Base-by-base conservation (phyloP, 2,797 vertebrate species). In the Sebastes flavidus region DNA sequence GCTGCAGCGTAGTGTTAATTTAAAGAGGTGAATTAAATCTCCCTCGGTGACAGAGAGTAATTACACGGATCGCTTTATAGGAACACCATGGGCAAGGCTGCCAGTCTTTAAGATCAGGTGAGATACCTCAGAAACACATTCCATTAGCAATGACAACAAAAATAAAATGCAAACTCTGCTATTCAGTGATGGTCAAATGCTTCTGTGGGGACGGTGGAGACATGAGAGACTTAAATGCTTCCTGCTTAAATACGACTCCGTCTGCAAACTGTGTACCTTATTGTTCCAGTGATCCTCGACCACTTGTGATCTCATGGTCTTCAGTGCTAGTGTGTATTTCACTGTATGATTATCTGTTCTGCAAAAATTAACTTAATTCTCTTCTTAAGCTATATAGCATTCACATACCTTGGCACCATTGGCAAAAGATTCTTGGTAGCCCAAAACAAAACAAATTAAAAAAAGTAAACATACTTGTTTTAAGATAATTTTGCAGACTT, bases 351-450 rank as follows among this genome's bases (percentile, higher is more conserved):
- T 97, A 98, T 97, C 97, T 97, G 97, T 97, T 98, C 96, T 97
- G 98, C 97, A 97, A 98, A 91, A 96, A 90, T 92, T 94, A 97
- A 98, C 96, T 96, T 95, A 97, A 96, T 85, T 94, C 95, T 97
- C 83, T 96, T 96, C 92, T 96, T 96, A 97, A 98, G 97, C 97
- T 95, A 94, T 96, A 97, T 96, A 97, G 97, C 98, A 98, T 99
- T 99, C 97, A 97, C 97, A 96, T 97, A 98, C 97, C 97, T 98
- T 97, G 98, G 98, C 98, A 99, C 98, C 97, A 95, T 97, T 97
- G 97, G 98, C 97, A 97, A 98, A 96, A 95, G 96, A 96, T 95
- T 98, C 96, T 98, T 97, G 97, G 97, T 98, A 98, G 97, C 98
- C 97, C 96, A 96, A 95, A 97, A 97, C 72, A 88, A 20, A 88